Evolutionary conservation across 2,113 vertebrate species (phyloP), one percentile per base, ranked within the genome.

Genomic region (Sigmodon hispidus): DNA sequence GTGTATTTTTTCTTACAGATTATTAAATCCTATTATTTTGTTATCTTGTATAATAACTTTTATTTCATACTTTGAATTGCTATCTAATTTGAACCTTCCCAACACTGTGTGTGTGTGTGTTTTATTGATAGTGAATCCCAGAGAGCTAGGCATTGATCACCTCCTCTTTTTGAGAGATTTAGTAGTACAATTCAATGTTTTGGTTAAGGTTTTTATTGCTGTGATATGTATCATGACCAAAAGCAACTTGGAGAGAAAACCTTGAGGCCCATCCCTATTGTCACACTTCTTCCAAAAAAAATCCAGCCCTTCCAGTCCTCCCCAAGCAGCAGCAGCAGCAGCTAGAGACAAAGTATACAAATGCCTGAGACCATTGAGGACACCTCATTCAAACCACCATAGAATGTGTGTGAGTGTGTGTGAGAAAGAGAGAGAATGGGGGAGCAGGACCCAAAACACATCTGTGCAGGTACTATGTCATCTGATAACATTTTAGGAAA

Each of bases 21-120:
- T 96, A 96, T 96, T 96, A 95, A 96, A 70, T 91, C n/a, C 40
- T 61, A 83, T 95, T 93, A 86, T 83, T 94, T 93, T 91, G 67
- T 84, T 96, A 94, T 59, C 59, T 65, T 79, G 13, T 16, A 1
- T 57, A 89, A 55, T 29, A 91, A 57, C 26, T 95, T 95, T 86
- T 87, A 81, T 90, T 79, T 26, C 21, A 31, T 34, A 93, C 22
- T 91, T 95, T 94, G 81, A 95, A 87, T 91, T 61, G 65, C 15
- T 12, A n/a, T 40, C 36, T 95, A 94, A 96, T 96, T 96, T 95
- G 80, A 83, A 61, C 8, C 22, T 22, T 24, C 7, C 40, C 29
- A 13, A 59, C 22, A 1, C 17, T 31, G 29, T 65, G 10, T 65
- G 29, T 67, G 31, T 67, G 65, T n/a, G 19, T 79, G 48, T 67